Evolutionary conservation across 2,888 invertebrate species (phyloP), one percentile per base, ranked within the genome.

Genomic region (Petrolisthes manimaculis): DNA sequence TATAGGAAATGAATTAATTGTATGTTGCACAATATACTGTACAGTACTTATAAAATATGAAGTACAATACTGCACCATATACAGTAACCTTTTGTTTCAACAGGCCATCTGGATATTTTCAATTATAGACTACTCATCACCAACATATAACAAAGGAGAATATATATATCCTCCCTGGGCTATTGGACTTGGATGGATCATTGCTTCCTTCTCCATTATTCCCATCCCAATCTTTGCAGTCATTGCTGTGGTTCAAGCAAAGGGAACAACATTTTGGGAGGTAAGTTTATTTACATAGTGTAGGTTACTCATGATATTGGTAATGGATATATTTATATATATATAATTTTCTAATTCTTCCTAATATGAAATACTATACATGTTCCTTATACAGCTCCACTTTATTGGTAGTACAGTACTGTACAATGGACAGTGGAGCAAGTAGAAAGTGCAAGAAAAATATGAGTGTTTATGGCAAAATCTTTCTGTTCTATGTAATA

Each of bases 31-130:
- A 37, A 5, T 77, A 18, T 53, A 51, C 0, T 18, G 6, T 8
- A 74, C 6, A 77, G 53, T 18, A 3, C 4, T 18, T 77, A 6
- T 5, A 8, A 14, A 0, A 53, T 12, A 5, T n/a, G 77, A 18
- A 67, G 67, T 61, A 18, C 54, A 71, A 21, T 9, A n/a, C 55
- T 83, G 69, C n/a, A 74, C 3, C 37, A 37, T 37, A 37, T 37
- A 61, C 53, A n/a, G 18, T 54, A 12, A 54, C 12, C 77, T 82
- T 89, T 88, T 92, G 91, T 74, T 37, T 84, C 90, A 93, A 3
- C 93, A 97, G 94, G 96, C 96, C 24, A 95, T 98, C 84, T 97
- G 97, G 97, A 95, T 97, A 86, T 96, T 97, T 92, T 96, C 97
- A 92, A 94, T 97, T 92, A 96, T 97, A 87, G 97, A 97, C 93